These are phyloP conservation scores for Dasyornis broadbenti DNA, from an alignment of 2,113 vertebrate species.

Conservation along the genomic window DNA sequence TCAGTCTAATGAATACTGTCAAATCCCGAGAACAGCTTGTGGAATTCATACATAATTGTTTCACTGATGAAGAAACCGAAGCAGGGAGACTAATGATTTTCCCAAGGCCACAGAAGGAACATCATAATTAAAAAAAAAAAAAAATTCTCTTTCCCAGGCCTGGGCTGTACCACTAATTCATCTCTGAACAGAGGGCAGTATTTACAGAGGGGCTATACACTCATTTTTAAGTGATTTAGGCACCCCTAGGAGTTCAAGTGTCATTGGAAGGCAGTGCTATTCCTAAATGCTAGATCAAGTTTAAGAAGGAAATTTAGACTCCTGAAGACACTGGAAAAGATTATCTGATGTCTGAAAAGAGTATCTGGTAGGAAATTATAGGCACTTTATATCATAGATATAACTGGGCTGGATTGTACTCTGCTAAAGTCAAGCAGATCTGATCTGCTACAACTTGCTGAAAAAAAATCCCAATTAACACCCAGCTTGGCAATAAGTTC, in stretches of 20 bases:
- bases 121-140: slow-evolving; percentile 24
- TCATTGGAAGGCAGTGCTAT: background rate
- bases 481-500: background rate
- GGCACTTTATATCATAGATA: background rate
- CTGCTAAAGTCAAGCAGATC: background rate
- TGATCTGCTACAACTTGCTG: background rate
- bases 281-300: background rate
- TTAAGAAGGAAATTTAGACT: background rate
- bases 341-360: background rate
- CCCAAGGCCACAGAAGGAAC: slow-evolving; percentile 54
- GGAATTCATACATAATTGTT: slow-evolving; percentile 68
- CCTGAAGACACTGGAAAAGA: background rate
- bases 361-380: background rate
- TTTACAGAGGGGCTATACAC: background rate
- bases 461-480: background rate
- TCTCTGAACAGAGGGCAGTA: background rate
- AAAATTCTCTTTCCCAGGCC: background rate
- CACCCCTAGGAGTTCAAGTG: background rate
- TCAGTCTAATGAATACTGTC: slow-evolving; percentile 64
- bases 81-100: slow-evolving; percentile 52
- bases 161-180: background rate
- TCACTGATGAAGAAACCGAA: slow-evolving; percentile 56
- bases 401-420: background rate
- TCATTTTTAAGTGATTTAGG: background rate
- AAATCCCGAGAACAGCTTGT: slow-evolving; percentile 64